A percentile compares a stretch with the other conserved stretches of the same genome.
phyloP scores from a whole-genome alignment of 2,113 vertebrate species.

The Xyliphius kryptos region DNA sequence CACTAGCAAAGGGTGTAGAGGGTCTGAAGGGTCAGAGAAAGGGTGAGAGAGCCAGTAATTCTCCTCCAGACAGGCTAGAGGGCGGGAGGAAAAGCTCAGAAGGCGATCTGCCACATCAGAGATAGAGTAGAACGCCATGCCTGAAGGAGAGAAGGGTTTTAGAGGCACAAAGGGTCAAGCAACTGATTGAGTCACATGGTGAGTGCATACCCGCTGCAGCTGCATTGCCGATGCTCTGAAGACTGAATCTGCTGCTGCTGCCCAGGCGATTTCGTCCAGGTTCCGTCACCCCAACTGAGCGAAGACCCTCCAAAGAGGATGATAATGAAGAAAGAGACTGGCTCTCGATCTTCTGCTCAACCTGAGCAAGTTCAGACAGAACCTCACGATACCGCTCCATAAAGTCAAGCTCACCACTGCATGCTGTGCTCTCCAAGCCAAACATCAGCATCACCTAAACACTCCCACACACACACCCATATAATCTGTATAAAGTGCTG shows the following conservation, averaged over 20 bases:
- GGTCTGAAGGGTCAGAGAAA: conserved; percentile 58
- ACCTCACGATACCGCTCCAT: conserved; percentile 87
- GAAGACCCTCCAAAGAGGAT: conserved; percentile 60
- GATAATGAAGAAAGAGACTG: conserved; percentile 67
- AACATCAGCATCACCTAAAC: conserved; percentile 84
- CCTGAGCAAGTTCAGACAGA: conserved; percentile 72
- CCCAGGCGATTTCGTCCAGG: conserved; percentile 62
- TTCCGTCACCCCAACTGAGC: conserved; percentile 46
- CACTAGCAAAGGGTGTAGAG: conserved; percentile 69
- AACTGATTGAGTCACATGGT: too few species aligned
- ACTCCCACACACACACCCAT: conserved; percentile 7
- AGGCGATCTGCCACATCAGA: conserved; percentile 82
- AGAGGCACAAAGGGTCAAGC: background rate
- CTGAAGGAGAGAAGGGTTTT: too few species aligned
- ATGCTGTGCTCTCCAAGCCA: conserved; percentile 71
- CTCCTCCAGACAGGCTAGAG: conserved; percentile 76
- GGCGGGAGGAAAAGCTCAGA: conserved; percentile 71
- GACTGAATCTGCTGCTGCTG: conserved; percentile 77
- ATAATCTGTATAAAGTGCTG: too few species aligned
- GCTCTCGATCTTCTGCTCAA: conserved; percentile 89
- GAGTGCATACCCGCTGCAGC: conserved; percentile 80
- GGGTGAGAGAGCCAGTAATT: conserved; percentile 76
- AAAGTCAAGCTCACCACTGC: conserved; percentile 81
- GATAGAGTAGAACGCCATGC: background rate
- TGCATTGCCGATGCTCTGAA: conserved; percentile 89